phyloP scores from a whole-genome alignment of 2,113 vertebrate species.

The Tursiops truncatus region DNA sequence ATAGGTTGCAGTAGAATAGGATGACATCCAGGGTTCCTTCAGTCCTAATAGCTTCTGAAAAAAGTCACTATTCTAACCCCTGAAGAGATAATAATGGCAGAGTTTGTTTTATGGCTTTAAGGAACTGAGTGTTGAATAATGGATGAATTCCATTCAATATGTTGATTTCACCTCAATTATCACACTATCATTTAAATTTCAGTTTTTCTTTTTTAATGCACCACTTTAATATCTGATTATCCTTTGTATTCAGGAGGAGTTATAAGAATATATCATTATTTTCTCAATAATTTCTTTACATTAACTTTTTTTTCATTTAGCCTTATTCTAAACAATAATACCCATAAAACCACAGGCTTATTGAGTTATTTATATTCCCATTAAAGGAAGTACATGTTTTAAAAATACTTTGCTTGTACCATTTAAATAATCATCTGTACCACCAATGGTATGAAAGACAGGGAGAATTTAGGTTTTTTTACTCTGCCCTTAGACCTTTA shows the following conservation, averaged over 20 bases:
- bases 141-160: background rate
- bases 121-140: background rate
- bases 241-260: background rate
- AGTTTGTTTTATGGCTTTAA: constrained; percentile 14
- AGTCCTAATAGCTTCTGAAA: background rate
- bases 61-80: background rate
- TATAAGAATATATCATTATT: background rate
- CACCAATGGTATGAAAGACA: background rate
- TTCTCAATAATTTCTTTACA: background rate
- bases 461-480: background rate
- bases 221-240: background rate
- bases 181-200: background rate
- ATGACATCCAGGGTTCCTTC: background rate
- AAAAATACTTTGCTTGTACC: background rate
- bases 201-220: background rate
- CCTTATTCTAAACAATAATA: background rate
- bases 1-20: background rate
- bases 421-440: background rate
- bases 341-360: background rate
- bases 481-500: background rate
- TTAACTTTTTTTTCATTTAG: background rate
- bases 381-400: background rate
- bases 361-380: background rate
- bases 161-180: background rate
- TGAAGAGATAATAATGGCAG: background rate